Conservation (phyloP, 1,140 invertebrate genomes). For the Cydia fagiglandana region DNA sequence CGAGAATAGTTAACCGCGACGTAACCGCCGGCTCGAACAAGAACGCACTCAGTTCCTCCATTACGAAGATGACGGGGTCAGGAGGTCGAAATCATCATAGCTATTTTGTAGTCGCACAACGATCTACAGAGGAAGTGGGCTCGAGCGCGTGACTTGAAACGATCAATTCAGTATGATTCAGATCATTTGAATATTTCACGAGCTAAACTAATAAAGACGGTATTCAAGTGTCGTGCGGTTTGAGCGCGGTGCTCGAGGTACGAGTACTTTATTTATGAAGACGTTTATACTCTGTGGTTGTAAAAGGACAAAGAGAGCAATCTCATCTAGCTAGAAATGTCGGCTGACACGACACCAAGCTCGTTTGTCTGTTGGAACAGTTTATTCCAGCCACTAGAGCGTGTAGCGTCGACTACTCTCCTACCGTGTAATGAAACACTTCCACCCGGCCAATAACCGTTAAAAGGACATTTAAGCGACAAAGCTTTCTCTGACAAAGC, state of each 20-base stretch:
- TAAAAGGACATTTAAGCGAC: slow-evolving; percentile 66
- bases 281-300: not conserved
- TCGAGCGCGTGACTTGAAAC: slow-evolving; percentile 45
- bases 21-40: slow-evolving; percentile 39
- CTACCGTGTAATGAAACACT: slow-evolving; percentile 74
- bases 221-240: slow-evolving; percentile 18
- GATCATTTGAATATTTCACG: slow-evolving; percentile 36
- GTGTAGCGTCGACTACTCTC: slow-evolving; percentile 48
- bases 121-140: slow-evolving; percentile 37
- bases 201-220: slow-evolving; percentile 34
- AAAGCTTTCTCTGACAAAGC: slow-evolving; percentile 65
- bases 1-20: slow-evolving; percentile 46
- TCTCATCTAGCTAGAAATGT: slow-evolving; percentile 2
- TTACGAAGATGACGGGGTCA: slow-evolving; percentile 44
- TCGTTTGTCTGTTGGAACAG: slow-evolving; percentile 60
- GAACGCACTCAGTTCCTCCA: slow-evolving; percentile 40
- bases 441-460: slow-evolving; percentile 71
- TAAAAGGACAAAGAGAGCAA: slow-evolving; percentile 27
- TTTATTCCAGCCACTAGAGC: slow-evolving; percentile 66
- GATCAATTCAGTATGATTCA: slow-evolving; percentile 43
- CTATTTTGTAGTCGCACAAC: slow-evolving; percentile 37
- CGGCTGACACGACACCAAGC: slow-evolving; percentile 33
- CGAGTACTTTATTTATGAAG: not conserved
- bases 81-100: slow-evolving; percentile 53
- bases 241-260: not conserved